Evolutionary conservation across 2,888 invertebrate genomes (phyloP).

Genomic region (Cerceris rybyensis): DNA sequence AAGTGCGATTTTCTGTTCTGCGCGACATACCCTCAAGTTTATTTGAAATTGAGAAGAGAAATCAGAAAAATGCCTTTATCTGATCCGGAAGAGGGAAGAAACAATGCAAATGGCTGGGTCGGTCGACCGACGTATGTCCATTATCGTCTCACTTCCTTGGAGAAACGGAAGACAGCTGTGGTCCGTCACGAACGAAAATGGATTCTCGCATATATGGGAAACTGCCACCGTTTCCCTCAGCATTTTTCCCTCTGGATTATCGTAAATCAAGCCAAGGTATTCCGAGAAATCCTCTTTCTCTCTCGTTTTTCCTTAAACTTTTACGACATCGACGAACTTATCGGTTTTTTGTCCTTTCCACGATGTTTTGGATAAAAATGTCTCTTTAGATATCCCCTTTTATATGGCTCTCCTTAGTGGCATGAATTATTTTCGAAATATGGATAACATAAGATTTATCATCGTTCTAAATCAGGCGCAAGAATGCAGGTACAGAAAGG

Average conservation of each 20-base stretch:
- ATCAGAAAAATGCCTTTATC: neutral
- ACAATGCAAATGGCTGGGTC: slow-evolving; percentile 1
- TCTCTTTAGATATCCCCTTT: neutral
- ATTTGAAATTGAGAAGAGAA: neutral
- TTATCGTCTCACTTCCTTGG: neutral
- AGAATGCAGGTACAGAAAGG: too few species aligned
- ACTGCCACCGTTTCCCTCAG: slow-evolving; percentile 2
- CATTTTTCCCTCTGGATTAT: neutral
- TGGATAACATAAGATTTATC: too few species aligned
- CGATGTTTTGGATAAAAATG: neutral
- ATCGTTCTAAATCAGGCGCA: too few species aligned
- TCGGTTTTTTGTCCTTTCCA: neutral
- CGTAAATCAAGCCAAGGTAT: slow-evolving; percentile 7
- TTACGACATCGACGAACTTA: neutral
- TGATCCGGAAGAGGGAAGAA: neutral
- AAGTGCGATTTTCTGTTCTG: neutral
- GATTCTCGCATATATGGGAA: slow-evolving; percentile 6
- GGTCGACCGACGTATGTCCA: slow-evolving; percentile 6
- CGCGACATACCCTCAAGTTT: neutral
- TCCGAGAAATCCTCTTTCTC: neutral
- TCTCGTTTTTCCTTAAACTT: neutral
- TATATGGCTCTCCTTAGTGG: too few species aligned
- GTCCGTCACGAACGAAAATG: slow-evolving; percentile 13
- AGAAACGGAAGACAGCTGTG: slow-evolving; percentile 7
- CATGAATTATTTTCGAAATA: too few species aligned